Percentiles rank a stretch among this genome's conserved stretches.
phyloP scores from a whole-genome alignment of 2,113 vertebrate species.

The Gopherus flavomarginatus region DNA sequence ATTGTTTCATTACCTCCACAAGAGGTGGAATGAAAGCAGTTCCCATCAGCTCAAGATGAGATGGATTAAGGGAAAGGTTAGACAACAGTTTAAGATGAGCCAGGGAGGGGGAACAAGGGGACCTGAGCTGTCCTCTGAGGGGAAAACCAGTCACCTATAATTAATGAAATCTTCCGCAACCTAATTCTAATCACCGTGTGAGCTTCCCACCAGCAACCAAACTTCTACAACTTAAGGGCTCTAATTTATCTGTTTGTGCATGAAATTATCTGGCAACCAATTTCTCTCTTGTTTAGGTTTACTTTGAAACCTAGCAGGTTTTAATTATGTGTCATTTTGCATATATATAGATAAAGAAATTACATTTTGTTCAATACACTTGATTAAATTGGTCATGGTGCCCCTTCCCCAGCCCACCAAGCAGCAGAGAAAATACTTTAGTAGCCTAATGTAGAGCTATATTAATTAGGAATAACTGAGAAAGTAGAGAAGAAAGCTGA shows the following conservation, averaged over 20 bases:
- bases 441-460: not conserved
- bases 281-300: slow-evolving; percentile 16
- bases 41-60: slow-evolving; percentile 92
- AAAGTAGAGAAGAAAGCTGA: not conserved
- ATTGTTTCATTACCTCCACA: slow-evolving; percentile 91
- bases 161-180: slow-evolving; percentile 86
- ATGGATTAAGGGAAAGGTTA: slow-evolving; percentile 88
- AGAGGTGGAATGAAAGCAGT: slow-evolving; percentile 89
- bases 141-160: slow-evolving; percentile 87
- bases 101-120: slow-evolving; percentile 65
- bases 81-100: slow-evolving; percentile 84
- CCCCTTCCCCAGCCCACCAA: not conserved
- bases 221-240: slow-evolving; percentile 38
- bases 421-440: not conserved
- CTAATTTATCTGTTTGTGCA: slow-evolving; percentile 63
- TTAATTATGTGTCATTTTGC: slow-evolving; percentile 25
- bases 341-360: not conserved
- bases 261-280: slow-evolving; percentile 39
- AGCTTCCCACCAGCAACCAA: slow-evolving; percentile 64
- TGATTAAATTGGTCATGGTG: not conserved
- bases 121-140: slow-evolving; percentile 79
- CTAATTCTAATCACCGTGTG: slow-evolving; percentile 83
- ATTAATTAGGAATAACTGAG: not conserved
- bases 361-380: not conserved
- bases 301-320: slow-evolving; percentile 15